phyloP scores from a whole-genome alignment of 2,113 vertebrate genomes.

The Tinamus guttatus region DNA sequence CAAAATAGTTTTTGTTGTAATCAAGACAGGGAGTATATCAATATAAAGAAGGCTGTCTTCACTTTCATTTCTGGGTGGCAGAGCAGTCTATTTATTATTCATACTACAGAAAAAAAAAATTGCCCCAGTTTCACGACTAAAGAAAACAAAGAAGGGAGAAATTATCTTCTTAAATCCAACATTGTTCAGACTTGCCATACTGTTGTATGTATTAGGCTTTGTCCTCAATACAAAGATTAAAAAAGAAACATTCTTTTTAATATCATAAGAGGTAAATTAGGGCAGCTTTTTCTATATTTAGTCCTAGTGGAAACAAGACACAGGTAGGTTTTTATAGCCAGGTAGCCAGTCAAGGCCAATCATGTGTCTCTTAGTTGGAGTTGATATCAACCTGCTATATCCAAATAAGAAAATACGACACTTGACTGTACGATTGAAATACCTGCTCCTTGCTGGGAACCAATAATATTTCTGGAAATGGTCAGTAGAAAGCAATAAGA shows the following conservation, averaged over 20 bases:
- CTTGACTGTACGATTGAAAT: background rate
- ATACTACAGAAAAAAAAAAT: conserved; percentile 8
- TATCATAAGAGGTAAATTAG: background rate
- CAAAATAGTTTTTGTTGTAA: conserved; percentile 60
- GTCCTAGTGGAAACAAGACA: background rate
- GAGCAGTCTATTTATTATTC: conserved; percentile 52
- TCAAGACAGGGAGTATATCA: conserved; percentile 56
- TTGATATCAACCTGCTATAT: background rate
- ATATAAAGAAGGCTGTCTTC: conserved; percentile 47
- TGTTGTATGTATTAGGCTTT: background rate
- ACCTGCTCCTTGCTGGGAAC: background rate
- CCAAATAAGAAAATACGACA: background rate
- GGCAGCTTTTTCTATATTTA: background rate
- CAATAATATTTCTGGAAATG: background rate
- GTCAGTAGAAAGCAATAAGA: background rate
- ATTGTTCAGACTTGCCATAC: background rate
- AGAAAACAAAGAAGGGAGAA: conserved; percentile 42
- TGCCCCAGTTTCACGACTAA: conserved; percentile 16
- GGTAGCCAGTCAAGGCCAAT: background rate
- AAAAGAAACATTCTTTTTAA: background rate
- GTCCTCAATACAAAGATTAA: background rate
- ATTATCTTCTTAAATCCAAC: conserved; percentile 20
- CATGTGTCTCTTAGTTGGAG: background rate
- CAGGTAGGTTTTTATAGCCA: background rate
- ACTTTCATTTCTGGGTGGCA: conserved; percentile 65